Evolutionary conservation across 2,797 vertebrate species (phyloP).

Genomic region (Urocyon cinereoargenteus): DNA sequence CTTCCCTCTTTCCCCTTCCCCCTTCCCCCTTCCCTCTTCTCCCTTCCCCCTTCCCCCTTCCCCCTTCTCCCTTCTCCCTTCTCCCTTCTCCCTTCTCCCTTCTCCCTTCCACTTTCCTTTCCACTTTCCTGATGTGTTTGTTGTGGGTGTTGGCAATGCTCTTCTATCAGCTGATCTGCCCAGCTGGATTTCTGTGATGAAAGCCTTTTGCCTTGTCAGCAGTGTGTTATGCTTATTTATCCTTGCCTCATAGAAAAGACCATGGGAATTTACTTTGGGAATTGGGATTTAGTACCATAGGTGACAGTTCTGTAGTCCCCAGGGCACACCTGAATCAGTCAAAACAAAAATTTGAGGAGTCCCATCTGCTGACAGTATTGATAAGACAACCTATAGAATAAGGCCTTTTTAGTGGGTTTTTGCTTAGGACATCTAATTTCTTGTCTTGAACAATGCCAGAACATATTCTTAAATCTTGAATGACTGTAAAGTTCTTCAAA

Average conservation of each 20-base stretch:
- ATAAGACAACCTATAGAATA: background rate
- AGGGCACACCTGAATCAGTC: background rate
- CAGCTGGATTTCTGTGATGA: slow-evolving; percentile 57
- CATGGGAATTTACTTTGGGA: slow-evolving; percentile 2
- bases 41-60: too few relatives aligned
- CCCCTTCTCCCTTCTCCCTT: too few relatives aligned
- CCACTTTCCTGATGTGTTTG: slow-evolving; percentile 16
- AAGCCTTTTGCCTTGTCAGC: slow-evolving; percentile 25
- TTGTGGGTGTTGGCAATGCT: slow-evolving; percentile 67
- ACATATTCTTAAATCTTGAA: slow-evolving; percentile 1
- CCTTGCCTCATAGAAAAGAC: background rate
- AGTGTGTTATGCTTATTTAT: slow-evolving; percentile 44
- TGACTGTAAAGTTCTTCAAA: background rate
- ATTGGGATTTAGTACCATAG: background rate
- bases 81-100: too few relatives aligned
- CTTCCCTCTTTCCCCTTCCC: too few relatives aligned
- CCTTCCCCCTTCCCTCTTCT: too few relatives aligned
- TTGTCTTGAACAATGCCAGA: slow-evolving; percentile 42
- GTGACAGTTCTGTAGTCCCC: background rate
- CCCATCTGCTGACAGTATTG: background rate
- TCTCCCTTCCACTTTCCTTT: too few relatives aligned
- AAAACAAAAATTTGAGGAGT: slow-evolving; percentile 11
- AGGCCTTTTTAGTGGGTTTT: background rate
- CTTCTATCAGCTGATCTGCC: slow-evolving; percentile 51
- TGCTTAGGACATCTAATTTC: background rate